These are phyloP conservation scores for Microtus ochrogaster DNA, from an alignment of 2,113 vertebrate species.

Conservation along the genomic window DNA sequence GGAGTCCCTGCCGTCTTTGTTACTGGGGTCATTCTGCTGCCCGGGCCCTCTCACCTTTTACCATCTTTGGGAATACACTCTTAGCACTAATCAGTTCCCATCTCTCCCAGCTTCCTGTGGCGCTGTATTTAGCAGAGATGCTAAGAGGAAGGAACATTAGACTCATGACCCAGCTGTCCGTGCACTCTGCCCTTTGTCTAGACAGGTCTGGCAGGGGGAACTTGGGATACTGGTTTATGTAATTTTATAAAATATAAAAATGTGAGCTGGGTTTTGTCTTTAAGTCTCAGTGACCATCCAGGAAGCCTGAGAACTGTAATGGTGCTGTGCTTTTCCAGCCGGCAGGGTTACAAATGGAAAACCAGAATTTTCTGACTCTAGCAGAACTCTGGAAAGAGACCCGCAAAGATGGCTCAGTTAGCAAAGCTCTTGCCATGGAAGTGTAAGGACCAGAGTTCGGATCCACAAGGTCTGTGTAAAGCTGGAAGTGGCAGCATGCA, in stretches of 20 bases:
- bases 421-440: neutral
- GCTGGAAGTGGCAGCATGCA: neutral
- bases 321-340: neutral
- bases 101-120: accelerated
- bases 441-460: neutral
- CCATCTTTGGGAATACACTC: neutral
- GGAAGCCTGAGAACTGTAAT: no score
- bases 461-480: neutral
- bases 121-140: neutral
- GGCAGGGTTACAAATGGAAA: neutral
- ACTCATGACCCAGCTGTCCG: neutral
- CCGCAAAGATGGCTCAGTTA: neutral
- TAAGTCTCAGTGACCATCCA: neutral
- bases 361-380: neutral
- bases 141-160: accelerated
- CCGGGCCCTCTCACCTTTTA: neutral
- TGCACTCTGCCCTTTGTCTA: neutral
- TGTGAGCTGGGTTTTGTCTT: neutral
- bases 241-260: neutral
- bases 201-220: neutral
- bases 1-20: neutral
- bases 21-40: neutral
- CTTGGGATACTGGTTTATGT: neutral
- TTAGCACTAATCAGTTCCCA: neutral
- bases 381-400: neutral